These are phyloP conservation scores for Echeneis naucrates DNA, from an alignment of 2,797 vertebrate genomes.

Conservation along the genomic window DNA sequence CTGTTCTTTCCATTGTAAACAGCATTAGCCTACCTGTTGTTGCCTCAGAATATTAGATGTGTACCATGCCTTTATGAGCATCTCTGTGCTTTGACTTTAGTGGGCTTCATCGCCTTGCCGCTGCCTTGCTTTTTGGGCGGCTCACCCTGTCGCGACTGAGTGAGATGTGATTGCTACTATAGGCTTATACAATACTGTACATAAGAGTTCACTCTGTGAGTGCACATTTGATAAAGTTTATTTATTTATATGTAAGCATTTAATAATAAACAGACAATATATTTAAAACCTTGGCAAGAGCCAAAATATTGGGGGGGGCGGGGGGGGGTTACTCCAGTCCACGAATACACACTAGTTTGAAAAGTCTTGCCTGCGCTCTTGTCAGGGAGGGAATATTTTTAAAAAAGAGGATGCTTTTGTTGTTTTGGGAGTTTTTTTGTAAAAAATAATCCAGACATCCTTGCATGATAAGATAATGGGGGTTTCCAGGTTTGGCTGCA, in stretches of 20 bases:
- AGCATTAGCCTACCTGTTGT: slow-evolving; percentile 55
- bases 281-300: slow-evolving; percentile 91
- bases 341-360: slow-evolving; percentile 62
- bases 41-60: slow-evolving; percentile 60
- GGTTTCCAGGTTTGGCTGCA: slow-evolving; percentile 96
- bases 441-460: slow-evolving; percentile 86
- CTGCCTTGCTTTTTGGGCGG: slow-evolving; percentile 60
- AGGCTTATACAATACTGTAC: slow-evolving; percentile 98
- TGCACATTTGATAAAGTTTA: slow-evolving; percentile 99
- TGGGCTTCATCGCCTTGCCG: slow-evolving; percentile 22
- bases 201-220: slow-evolving; percentile 99
- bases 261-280: slow-evolving; percentile 89
- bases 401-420: slow-evolving; percentile 87
- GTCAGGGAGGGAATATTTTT: slow-evolving; percentile 86
- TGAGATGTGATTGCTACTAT: slow-evolving; percentile 84
- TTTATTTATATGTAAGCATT: slow-evolving; percentile 99
- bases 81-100: slow-evolving; percentile 52
- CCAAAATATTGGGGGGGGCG: slow-evolving; percentile 61
- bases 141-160: slow-evolving; percentile 85
- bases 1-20: slow-evolving; percentile 57
- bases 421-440: slow-evolving; percentile 82
- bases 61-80: slow-evolving; percentile 59
- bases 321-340: slow-evolving; percentile 79
- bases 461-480: slow-evolving; percentile 90
- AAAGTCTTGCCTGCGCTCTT: slow-evolving; percentile 90